Conservation (phyloP, 2,888 invertebrate genomes). For the Diarsia dahlii region DNA sequence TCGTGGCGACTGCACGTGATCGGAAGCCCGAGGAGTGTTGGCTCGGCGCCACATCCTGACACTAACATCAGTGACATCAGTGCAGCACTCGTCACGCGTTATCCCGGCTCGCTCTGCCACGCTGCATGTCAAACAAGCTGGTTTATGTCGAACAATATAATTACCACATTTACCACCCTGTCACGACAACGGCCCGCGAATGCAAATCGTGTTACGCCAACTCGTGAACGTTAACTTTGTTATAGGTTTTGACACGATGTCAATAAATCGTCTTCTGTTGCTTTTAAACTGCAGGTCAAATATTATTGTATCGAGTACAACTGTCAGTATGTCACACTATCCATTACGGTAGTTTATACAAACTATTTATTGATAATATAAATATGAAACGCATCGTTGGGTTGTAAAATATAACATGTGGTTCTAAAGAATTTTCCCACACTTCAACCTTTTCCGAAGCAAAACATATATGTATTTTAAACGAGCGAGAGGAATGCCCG, state of each 20-base stretch:
- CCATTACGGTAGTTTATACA: conserved; percentile 17
- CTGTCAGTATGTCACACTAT: background rate
- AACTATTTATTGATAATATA: background rate
- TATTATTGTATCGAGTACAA: conserved; percentile 21
- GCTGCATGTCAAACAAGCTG: conserved; percentile 42
- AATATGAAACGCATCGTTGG: conserved; percentile 10
- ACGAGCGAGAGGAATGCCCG: conserved; percentile 36
- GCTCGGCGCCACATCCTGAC: conserved; percentile 66
- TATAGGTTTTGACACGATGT: conserved; percentile 30
- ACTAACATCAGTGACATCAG: conserved; percentile 64
- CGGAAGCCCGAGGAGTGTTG: conserved; percentile 54
- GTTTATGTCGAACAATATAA: conserved; percentile 37
- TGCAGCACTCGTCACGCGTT: conserved; percentile 40
- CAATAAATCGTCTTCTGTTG: conserved; percentile 30
- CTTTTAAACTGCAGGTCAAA: conserved; percentile 25
- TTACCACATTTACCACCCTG: conserved; percentile 31
- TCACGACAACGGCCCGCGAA: conserved; percentile 32
- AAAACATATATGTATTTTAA: conserved; percentile 29
- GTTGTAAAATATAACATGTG: conserved; percentile 16
- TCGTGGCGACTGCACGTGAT: conserved; percentile 48
- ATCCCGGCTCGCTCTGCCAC: conserved; percentile 49
- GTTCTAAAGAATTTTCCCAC: conserved; percentile 13
- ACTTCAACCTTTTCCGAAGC: conserved; percentile 19
- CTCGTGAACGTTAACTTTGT: conserved; percentile 35
- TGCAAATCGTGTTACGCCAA: conserved; percentile 28